Evolutionary conservation across 1,140 invertebrate genomes (phyloP), one percentile per base, ranked within the genome.

Genomic region (Wasmannia auropunctata): DNA sequence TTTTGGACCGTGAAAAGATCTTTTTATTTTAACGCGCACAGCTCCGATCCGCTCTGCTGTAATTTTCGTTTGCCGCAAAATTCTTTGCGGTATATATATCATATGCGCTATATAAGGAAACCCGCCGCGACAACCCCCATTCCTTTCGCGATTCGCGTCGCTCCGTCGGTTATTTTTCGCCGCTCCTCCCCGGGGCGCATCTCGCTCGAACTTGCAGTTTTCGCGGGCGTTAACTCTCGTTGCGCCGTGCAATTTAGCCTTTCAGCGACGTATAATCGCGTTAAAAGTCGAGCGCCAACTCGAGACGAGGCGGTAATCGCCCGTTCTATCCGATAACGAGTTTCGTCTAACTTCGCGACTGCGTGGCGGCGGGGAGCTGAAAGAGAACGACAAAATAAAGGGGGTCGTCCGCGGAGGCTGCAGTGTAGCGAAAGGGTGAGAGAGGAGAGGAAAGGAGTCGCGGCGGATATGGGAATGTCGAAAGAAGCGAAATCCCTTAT

Each of bases 311-410:
- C 88, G 88, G 88, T 90, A 90, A 90, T 90, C 88, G 88, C 56
- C 88, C 85, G 88, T 90, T 89, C 88, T 89, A 90, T 90, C 85
- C 88, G 88, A 90, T 90, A 90, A 90, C 88, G 88, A 90, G 88
- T 90, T 90, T 83, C 85, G 88, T 85, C 88, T 86, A 90, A 89
- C 88, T 90, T 90, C 28, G 54, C 88, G 77, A 89, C 88, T 89
- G 87, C 87, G 72, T 87, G 49, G 54, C 49, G 67, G 49, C 77
- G 67, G 46, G 56, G 77, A 14, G n/a, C n/a, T n/a, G 14, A 89
- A 90, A 89, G 63, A 72, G 85, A 88, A 85, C 88, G 63, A 67
- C 79, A 88, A 83, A 86, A 88, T 65, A 88, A 88, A 77, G 63
- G 69, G 67, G 67, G 46, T 43, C 19, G 69, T 28, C 58, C 49